A percentile compares a stretch with the other conserved stretches of the same genome.
Evolutionary conservation across 2,888 invertebrate genomes (phyloP).

Genomic region (Magallana nippona): DNA sequence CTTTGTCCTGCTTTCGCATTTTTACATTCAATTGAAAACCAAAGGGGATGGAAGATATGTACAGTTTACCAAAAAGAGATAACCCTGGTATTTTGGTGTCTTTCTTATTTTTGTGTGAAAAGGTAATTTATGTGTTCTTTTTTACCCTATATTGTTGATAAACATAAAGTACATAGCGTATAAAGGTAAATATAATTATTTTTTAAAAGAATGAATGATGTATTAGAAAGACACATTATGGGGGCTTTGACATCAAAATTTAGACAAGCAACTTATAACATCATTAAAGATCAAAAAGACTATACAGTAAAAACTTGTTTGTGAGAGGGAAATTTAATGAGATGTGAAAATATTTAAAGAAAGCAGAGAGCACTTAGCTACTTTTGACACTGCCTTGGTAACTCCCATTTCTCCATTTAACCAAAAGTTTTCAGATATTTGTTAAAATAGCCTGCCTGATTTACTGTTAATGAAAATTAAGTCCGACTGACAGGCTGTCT

Average conservation of each 20-base stretch:
- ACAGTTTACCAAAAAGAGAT: too few species aligned
- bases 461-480: conserved; percentile 42
- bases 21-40: too few species aligned
- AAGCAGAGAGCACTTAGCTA: conserved; percentile 22
- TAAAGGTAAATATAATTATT: neutral
- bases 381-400: conserved; percentile 18
- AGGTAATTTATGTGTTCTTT: too few species aligned
- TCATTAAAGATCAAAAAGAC: conserved; percentile 31
- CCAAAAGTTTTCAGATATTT: conserved; percentile 36
- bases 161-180: too few species aligned
- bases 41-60: too few species aligned
- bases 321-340: conserved; percentile 27
- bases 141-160: too few species aligned
- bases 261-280: conserved; percentile 28
- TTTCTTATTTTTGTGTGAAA: too few species aligned
- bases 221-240: neutral
- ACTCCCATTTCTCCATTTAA: conserved; percentile 10
- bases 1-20: too few species aligned
- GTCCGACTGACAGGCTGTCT: conserved; percentile 17
- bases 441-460: conserved; percentile 42
- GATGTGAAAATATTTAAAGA: conserved; percentile 33
- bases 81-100: too few species aligned
- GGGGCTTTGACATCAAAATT: conserved; percentile 16
- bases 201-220: neutral
- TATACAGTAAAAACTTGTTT: conserved; percentile 17